These are phyloP conservation scores for Pterophyllum scalare DNA, from an alignment of 2,113 vertebrate genomes.

Conservation along the genomic window DNA sequence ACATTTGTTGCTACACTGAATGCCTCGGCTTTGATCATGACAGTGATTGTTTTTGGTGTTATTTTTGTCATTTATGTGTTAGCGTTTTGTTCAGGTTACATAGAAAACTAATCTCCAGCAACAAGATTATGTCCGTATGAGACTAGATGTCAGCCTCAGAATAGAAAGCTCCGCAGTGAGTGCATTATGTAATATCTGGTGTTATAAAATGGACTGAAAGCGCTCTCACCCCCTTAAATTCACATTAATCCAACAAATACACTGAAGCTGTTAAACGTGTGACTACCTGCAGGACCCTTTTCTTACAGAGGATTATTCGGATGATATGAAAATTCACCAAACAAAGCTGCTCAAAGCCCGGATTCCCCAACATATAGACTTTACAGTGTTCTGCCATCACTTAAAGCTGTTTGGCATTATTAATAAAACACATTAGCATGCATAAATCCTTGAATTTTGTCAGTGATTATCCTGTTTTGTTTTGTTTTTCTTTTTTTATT, in stretches of 20 bases:
- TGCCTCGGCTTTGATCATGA: neutral
- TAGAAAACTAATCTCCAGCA: slow-evolving; percentile 41
- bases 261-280: neutral
- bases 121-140: slow-evolving; percentile 47
- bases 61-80: neutral
- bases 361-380: neutral
- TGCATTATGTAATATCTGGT: slow-evolving; percentile 60
- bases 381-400: neutral
- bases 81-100: neutral
- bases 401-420: neutral
- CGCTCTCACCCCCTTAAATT: slow-evolving; percentile 26
- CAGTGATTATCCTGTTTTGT: accelerated
- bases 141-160: slow-evolving; percentile 15
- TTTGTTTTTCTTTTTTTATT: slow-evolving; percentile 1
- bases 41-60: neutral
- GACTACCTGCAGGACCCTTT: neutral
- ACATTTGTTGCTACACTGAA: neutral
- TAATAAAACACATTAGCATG: neutral
- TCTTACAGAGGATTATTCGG: neutral
- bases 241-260: slow-evolving; percentile 29
- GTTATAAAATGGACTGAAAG: slow-evolving; percentile 28
- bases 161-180: slow-evolving; percentile 31
- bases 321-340: slow-evolving; percentile 7
- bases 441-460: neutral
- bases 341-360: neutral